phyloP scores from a whole-genome alignment of 2,797 vertebrate genomes.

The Acropternis orthonyx region DNA sequence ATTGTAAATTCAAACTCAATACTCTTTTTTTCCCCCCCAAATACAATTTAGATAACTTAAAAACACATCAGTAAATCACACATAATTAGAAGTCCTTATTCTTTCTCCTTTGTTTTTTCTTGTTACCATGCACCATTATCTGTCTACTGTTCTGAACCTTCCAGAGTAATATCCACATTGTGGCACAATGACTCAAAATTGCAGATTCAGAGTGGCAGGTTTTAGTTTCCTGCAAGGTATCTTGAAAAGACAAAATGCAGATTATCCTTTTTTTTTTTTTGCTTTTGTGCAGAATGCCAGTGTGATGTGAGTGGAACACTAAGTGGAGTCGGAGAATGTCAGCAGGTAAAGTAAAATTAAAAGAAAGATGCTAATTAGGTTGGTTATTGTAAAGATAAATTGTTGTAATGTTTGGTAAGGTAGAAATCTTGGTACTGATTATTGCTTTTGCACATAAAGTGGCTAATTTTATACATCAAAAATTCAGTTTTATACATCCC shows the following conservation, averaged over 20 bases:
- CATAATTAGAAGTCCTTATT: background rate
- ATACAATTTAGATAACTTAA: background rate
- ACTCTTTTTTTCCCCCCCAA: background rate
- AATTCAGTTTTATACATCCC: background rate
- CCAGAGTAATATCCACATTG: background rate
- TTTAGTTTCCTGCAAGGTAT: background rate
- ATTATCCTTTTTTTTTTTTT: background rate
- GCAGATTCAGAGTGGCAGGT: background rate
- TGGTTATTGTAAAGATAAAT: background rate
- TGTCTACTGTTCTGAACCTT: background rate
- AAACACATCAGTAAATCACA: background rate
- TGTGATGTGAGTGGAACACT: constrained; percentile 88
- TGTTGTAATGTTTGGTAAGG: background rate
- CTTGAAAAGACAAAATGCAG: background rate
- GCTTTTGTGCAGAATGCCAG: constrained; percentile 80
- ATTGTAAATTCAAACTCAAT: background rate
- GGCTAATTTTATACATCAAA: background rate
- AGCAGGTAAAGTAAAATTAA: constrained; percentile 80
- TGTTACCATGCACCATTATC: background rate
- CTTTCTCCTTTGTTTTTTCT: background rate
- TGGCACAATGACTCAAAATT: background rate
- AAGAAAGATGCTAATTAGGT: background rate
- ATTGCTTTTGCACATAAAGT: background rate
- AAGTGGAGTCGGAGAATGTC: constrained; percentile 88
- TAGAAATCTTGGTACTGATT: background rate